Evolutionary conservation across 1,140 invertebrate genomes (phyloP).

Genomic region (Chlorops oryzae): DNA sequence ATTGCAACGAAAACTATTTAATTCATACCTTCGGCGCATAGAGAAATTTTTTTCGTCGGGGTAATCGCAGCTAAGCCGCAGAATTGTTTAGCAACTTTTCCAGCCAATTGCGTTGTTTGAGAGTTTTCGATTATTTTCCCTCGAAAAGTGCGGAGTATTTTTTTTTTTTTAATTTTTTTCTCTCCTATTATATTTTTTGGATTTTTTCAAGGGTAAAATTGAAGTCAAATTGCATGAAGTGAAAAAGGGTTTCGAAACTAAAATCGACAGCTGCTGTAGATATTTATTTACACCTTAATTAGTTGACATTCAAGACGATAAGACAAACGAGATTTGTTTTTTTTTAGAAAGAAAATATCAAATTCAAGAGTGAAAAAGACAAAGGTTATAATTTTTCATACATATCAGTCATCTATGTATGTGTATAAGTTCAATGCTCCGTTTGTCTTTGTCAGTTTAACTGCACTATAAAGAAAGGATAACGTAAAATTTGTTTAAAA

Average conservation of each 20-base stretch:
- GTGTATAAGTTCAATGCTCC: neutral
- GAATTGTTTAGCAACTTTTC: neutral
- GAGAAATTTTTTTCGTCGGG: too few relatives aligned
- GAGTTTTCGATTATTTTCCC: neutral
- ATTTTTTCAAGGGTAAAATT: neutral
- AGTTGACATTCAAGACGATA: slow-evolving; percentile 43
- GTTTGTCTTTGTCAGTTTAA: neutral
- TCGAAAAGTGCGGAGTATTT: neutral
- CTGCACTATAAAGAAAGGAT: neutral
- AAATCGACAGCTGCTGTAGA: slow-evolving; percentile 39
- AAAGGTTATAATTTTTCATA: neutral
- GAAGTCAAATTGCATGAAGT: slow-evolving; percentile 3
- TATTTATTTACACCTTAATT: slow-evolving; percentile 44
- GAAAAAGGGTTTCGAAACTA: too few relatives aligned
- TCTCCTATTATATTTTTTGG: neutral
- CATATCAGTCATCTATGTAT: neutral
- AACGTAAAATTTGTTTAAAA: slow-evolving; percentile 21
- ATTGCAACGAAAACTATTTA: too few relatives aligned
- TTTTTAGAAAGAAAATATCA: neutral
- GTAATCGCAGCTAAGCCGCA: too few relatives aligned
- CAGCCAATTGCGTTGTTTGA: neutral
- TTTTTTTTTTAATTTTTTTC: neutral
- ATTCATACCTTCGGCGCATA: too few relatives aligned
- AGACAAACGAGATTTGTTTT: neutral
- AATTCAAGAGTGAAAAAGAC: neutral